Conservation (phyloP, 2,888 invertebrate genomes). For the Parnassius smintheus region DNA sequence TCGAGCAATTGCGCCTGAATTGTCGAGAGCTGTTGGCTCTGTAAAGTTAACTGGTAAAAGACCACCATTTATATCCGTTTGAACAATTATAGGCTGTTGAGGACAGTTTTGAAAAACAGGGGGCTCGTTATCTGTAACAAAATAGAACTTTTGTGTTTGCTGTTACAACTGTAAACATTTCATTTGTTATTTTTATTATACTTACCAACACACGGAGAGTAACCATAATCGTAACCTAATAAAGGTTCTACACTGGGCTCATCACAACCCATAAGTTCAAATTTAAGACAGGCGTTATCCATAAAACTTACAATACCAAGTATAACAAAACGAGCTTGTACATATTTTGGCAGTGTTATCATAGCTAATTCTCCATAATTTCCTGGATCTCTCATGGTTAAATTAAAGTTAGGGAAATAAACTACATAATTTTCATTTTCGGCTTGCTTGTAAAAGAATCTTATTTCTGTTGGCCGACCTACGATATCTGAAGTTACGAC, state of each 20-base stretch:
- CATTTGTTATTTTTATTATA: not conserved
- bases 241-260: constrained; percentile 90
- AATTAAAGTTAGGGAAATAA: constrained; percentile 97
- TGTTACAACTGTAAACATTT: not conserved
- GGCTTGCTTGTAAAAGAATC: constrained; percentile 97
- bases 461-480: constrained; percentile 96
- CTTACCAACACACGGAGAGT: constrained; percentile 94
- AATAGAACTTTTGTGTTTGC: not conserved
- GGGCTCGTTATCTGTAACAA: constrained; percentile 91
- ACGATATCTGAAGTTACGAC: constrained; percentile 97
- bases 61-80: constrained; percentile 94
- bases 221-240: constrained; percentile 96
- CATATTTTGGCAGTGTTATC: constrained; percentile 96
- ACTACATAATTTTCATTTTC: constrained; percentile 97
- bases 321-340: constrained; percentile 96
- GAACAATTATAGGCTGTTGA: constrained; percentile 93
- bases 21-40: constrained; percentile 96
- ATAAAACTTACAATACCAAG: constrained; percentile 97
- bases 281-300: constrained; percentile 97
- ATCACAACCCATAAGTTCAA: constrained; percentile 97
- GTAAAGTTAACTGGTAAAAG: constrained; percentile 94
- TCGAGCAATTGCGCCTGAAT: constrained; percentile 96
- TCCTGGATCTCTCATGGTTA: constrained; percentile 97
- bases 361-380: constrained; percentile 97
- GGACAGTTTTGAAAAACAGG: constrained; percentile 98